These are phyloP conservation scores for Dione juno DNA, from an alignment of 2,888 invertebrate species.

Conservation along the genomic window DNA sequence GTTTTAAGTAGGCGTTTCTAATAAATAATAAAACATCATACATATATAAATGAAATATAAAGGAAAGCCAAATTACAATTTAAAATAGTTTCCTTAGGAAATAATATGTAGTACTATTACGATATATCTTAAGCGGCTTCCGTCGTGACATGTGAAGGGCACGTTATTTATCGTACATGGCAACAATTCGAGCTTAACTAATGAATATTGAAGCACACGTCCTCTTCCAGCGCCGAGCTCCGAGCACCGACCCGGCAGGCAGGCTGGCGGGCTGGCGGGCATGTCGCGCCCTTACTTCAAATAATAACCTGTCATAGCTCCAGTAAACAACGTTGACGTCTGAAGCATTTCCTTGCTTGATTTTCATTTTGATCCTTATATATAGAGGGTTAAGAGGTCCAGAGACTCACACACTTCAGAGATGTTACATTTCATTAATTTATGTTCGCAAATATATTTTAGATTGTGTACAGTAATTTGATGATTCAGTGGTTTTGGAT, in stretches of 20 bases:
- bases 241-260: background rate
- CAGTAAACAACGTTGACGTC: conserved; percentile 32
- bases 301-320: conserved; percentile 41
- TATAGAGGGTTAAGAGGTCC: background rate
- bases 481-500: background rate
- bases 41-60: too few species aligned
- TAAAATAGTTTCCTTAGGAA: too few species aligned
- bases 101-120: background rate
- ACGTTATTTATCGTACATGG: conserved; percentile 10
- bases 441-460: conserved; percentile 4
- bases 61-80: too few species aligned
- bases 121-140: background rate
- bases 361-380: background rate
- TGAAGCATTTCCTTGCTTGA: background rate
- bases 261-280: background rate
- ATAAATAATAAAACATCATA: too few species aligned
- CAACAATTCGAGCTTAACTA: conserved; percentile 34
- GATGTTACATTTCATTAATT: background rate
- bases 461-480: background rate
- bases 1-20: too few species aligned
- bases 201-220: conserved; percentile 44
- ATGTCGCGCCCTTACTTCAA: conserved; percentile 37
- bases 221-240: background rate
- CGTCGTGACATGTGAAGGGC: background rate
- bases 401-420: background rate